These are phyloP conservation scores for Cosmorhoe ocellata DNA, from an alignment of 2,888 invertebrate species.

Conservation along the genomic window DNA sequence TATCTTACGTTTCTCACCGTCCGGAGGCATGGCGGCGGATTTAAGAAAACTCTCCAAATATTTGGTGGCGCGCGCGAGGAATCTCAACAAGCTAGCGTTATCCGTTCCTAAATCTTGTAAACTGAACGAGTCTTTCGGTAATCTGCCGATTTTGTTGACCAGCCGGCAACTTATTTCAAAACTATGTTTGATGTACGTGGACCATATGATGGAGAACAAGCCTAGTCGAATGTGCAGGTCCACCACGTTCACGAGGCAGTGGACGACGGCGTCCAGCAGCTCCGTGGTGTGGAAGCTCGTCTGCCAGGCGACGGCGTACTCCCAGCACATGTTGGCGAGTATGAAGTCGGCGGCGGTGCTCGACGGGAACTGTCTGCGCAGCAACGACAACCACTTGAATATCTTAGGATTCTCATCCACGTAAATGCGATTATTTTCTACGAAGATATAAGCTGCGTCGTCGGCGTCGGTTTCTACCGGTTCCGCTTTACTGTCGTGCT, in stretches of 20 bases:
- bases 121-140: conserved; percentile 93
- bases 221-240: conserved; percentile 88
- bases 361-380: conserved; percentile 92
- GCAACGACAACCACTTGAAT: conserved; percentile 83
- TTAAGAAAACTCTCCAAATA: conserved; percentile 75
- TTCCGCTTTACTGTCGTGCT: conserved; percentile 40
- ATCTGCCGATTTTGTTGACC: conserved; percentile 90
- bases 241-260: conserved; percentile 85
- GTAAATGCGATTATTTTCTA: conserved; percentile 59
- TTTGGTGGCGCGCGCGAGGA: conserved; percentile 69
- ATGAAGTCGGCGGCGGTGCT: conserved; percentile 91
- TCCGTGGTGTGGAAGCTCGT: conserved; percentile 86
- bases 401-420: conserved; percentile 75
- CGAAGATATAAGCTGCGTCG: conserved; percentile 54
- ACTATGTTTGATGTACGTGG: conserved; percentile 91
- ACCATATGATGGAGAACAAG: conserved; percentile 93
- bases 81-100: conserved; percentile 82
- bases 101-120: conserved; percentile 89
- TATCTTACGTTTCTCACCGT: conserved; percentile 65
- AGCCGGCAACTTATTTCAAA: conserved; percentile 89
- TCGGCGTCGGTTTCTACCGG: conserved; percentile 43
- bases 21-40: conserved; percentile 62
- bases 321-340: conserved; percentile 95
- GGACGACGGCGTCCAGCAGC: conserved; percentile 87
- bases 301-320: conserved; percentile 94